phyloP scores from a whole-genome alignment of 2,113 vertebrate genomes.

The Nerophis ophidion region DNA sequence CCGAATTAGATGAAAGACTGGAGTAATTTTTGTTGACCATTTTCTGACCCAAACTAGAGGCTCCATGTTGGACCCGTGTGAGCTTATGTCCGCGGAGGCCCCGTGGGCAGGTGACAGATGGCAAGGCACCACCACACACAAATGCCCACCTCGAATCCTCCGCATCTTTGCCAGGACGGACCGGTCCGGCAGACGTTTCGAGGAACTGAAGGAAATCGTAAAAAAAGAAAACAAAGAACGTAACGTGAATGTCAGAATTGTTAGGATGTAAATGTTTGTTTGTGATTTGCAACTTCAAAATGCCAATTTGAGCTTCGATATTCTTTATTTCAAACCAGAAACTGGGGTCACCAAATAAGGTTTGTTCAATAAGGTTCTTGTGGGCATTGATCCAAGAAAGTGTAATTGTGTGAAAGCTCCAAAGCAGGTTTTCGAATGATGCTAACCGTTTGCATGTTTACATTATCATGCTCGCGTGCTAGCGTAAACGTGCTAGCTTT shows the following conservation, averaged over 20 bases:
- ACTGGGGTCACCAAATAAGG: background rate
- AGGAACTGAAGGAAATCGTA: slow-evolving; percentile 19
- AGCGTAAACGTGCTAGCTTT: too few species aligned
- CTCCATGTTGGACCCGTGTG: slow-evolving; percentile 56
- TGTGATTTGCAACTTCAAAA: too few species aligned
- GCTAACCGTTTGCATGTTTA: too few species aligned
- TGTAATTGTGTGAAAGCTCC: too few species aligned
- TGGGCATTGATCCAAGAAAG: too few species aligned
- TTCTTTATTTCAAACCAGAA: background rate
- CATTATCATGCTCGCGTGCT: too few species aligned
- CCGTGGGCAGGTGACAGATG: slow-evolving; percentile 66
- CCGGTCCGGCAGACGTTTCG: slow-evolving; percentile 41
- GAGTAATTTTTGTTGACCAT: slow-evolving; percentile 3
- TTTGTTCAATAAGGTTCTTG: too few species aligned
- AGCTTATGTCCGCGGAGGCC: slow-evolving; percentile 63
- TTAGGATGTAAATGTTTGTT: too few species aligned
- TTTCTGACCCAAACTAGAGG: slow-evolving; percentile 26
- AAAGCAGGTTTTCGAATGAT: too few species aligned
- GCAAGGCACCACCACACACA: slow-evolving; percentile 56
- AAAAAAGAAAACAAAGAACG: background rate
- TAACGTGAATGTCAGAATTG: too few species aligned
- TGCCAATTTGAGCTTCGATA: background rate
- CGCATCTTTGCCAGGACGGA: slow-evolving; percentile 60
- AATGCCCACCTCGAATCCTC: slow-evolving; percentile 64
- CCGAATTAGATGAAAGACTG: background rate